phyloP scores from a whole-genome alignment of 2,797 vertebrate genomes.

The Euthynnus affinis region DNA sequence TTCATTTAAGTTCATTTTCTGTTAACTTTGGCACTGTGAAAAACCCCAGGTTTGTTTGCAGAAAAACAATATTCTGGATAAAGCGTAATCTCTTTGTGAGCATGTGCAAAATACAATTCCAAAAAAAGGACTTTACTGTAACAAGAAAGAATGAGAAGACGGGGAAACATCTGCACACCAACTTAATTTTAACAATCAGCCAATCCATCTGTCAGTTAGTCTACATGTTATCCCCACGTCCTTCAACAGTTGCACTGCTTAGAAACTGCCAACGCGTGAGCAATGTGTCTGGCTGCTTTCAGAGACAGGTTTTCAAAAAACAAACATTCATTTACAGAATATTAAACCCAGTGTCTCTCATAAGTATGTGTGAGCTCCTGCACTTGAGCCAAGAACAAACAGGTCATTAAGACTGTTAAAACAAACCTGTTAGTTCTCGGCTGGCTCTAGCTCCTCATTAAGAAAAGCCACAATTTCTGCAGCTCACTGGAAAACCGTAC shows the following conservation, averaged over 20 bases:
- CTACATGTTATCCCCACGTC: slow-evolving; percentile 67
- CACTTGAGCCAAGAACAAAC: slow-evolving; percentile 77
- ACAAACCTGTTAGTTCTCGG: slow-evolving; percentile 76
- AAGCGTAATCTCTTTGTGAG: slow-evolving; percentile 35
- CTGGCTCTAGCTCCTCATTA: slow-evolving; percentile 72
- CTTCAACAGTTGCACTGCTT: slow-evolving; percentile 61
- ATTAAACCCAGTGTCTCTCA: slow-evolving; percentile 59
- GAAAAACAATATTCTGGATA: slow-evolving; percentile 56
- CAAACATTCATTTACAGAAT: slow-evolving; percentile 73
- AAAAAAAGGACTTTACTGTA: slow-evolving; percentile 37
- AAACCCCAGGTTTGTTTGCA: slow-evolving; percentile 42
- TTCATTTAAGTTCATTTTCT: slow-evolving; percentile 35
- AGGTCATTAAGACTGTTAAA: slow-evolving; percentile 80
- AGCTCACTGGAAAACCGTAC: slow-evolving; percentile 60
- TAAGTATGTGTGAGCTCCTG: slow-evolving; percentile 74
- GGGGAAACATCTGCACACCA: slow-evolving; percentile 69
- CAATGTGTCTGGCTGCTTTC: slow-evolving; percentile 72
- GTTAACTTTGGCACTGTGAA: slow-evolving; percentile 37
- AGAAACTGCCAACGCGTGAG: slow-evolving; percentile 65
- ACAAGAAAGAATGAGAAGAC: slow-evolving; percentile 36
- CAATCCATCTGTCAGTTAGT: slow-evolving; percentile 70
- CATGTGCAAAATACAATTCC: not conserved
- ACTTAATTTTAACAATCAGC: slow-evolving; percentile 67
- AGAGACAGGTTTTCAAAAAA: slow-evolving; percentile 64
- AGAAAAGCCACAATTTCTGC: slow-evolving; percentile 47